Conservation (phyloP, 2,888 invertebrate species). For the Acrocyrtus sp. region DNA sequence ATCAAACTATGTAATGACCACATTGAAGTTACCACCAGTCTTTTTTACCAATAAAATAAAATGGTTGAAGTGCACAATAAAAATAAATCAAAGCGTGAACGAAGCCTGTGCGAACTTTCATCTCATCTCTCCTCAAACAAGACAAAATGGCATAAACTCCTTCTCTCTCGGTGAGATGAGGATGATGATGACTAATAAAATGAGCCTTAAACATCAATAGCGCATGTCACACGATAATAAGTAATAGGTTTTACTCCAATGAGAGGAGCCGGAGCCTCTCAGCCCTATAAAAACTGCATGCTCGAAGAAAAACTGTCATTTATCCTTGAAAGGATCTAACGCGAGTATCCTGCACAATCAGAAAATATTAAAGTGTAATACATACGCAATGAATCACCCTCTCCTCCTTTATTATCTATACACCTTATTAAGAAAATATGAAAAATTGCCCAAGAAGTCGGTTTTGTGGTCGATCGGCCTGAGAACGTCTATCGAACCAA, state of each 20-base stretch:
- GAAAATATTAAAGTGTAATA: slow-evolving; percentile 18
- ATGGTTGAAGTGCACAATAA: slow-evolving; percentile 43
- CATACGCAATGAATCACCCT: slow-evolving; percentile 19
- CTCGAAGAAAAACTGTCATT: slow-evolving; percentile 21
- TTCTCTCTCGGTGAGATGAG: not conserved
- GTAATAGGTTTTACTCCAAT: slow-evolving; percentile 7
- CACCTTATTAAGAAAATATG: slow-evolving; percentile 55
- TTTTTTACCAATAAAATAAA: slow-evolving; percentile 45
- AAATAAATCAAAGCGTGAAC: slow-evolving; percentile 54
- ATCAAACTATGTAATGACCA: not conserved
- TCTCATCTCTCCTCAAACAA: not conserved
- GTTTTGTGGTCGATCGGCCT: not conserved
- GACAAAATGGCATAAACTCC: not conserved
- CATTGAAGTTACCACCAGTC: slow-evolving; percentile 17
- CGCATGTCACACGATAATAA: slow-evolving; percentile 34
- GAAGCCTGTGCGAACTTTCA: slow-evolving; percentile 6
- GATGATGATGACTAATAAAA: slow-evolving; percentile 35
- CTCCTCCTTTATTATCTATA: slow-evolving; percentile 18
- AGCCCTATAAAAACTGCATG: slow-evolving; percentile 3
- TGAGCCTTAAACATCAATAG: slow-evolving; percentile 28
- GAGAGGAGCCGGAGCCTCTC: not conserved
- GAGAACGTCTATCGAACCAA: slow-evolving; percentile 42
- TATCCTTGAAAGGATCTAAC: slow-evolving; percentile 1
- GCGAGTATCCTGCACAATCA: slow-evolving; percentile 8
- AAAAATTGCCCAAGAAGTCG: slow-evolving; percentile 43